Percentiles rank a stretch among this genome's conserved stretches.
Conservation (phyloP, 2,888 invertebrate species). For the Parnassius orleans region DNA sequence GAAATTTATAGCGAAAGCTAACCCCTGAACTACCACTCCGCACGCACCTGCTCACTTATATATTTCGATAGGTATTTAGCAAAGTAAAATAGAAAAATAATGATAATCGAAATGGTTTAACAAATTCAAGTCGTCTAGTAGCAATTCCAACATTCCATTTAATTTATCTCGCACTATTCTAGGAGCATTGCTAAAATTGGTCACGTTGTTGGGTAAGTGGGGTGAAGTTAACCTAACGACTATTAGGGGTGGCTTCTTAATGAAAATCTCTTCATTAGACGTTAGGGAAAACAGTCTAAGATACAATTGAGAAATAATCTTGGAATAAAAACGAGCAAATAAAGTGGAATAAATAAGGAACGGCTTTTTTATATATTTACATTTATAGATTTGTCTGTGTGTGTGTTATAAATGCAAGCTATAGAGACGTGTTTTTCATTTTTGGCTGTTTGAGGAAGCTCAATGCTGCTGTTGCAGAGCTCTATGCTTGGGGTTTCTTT, state of each 20-base stretch:
- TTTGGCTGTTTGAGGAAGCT: neutral
- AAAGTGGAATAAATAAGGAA: conserved; percentile 4
- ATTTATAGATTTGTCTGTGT: too few species aligned
- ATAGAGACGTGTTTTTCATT: too few species aligned
- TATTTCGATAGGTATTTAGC: too few species aligned
- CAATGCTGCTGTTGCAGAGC: neutral
- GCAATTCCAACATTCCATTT: conserved; percentile 2
- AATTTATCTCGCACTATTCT: conserved; percentile 1
- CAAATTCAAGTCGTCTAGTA: too few species aligned
- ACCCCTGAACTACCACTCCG: too few species aligned
- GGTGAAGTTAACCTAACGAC: conserved; percentile 34
- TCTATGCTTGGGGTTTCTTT: neutral
- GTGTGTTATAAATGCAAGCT: too few species aligned
- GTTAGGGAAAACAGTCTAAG: conserved; percentile 14
- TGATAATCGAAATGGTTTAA: too few species aligned
- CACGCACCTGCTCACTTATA: too few species aligned
- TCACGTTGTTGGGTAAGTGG: conserved; percentile 39
- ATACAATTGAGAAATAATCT: conserved; percentile 6
- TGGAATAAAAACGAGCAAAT: neutral
- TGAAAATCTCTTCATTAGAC: conserved; percentile 41
- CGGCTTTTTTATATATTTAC: neutral
- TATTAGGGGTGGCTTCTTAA: conserved; percentile 35
- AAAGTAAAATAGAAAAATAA: too few species aligned
- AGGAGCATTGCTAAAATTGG: conserved; percentile 25
- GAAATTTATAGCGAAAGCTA: too few species aligned